Evolutionary conservation across 2,797 vertebrate species (phyloP).

Genomic region (Mormyrops boulengeri): DNA sequence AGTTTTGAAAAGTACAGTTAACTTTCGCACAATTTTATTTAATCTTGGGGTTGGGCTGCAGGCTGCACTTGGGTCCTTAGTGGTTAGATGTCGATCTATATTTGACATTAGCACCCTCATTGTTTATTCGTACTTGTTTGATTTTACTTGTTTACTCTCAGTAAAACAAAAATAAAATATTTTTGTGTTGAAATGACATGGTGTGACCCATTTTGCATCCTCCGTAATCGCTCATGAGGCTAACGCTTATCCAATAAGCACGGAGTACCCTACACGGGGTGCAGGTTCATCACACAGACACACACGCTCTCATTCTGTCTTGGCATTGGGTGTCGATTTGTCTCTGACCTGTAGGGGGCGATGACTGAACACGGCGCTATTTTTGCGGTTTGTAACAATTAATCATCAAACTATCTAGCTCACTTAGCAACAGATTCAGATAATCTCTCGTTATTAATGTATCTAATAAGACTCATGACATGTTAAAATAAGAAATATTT

Average conservation of each 20-base stretch:
- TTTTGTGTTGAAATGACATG: not conserved
- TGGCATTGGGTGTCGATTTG: not conserved
- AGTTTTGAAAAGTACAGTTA: not conserved
- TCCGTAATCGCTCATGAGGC: not conserved
- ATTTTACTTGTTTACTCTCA: not conserved
- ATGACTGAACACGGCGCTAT: not conserved
- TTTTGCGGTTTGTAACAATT: not conserved
- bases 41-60: not conserved
- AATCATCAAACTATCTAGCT: not conserved
- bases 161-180: not conserved
- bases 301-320: not conserved
- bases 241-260: not conserved
- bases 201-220: not conserved
- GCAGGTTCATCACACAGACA: not conserved
- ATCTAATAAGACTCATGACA: not conserved
- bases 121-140: not conserved
- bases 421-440: not conserved
- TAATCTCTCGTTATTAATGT: not conserved
- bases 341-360: not conserved
- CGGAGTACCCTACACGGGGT: not conserved
- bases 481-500: not conserved
- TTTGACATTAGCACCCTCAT: not conserved
- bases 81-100: not conserved
- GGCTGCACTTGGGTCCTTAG: not conserved
- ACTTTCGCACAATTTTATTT: not conserved